These are phyloP conservation scores for Notolepis coatsorum DNA, from an alignment of 2,797 vertebrate species.

Conservation along the genomic window DNA sequence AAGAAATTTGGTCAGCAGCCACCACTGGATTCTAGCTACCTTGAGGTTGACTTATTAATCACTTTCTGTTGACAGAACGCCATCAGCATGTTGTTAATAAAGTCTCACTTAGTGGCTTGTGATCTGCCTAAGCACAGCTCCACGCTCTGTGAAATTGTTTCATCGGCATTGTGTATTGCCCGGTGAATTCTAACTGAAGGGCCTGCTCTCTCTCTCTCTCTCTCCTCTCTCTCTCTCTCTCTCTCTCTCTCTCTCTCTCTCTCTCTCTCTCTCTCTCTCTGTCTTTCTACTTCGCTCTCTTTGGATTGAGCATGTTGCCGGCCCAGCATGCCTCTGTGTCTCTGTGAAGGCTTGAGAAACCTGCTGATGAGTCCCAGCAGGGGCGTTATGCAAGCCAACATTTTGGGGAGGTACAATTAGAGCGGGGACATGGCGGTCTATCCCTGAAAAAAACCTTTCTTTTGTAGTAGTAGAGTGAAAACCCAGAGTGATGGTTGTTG, in stretches of 20 bases:
- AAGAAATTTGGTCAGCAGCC: no score
- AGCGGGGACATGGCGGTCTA: no score
- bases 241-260: background rate
- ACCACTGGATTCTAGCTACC: no score
- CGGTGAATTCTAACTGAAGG: constrained; percentile 21
- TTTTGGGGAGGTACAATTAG: no score
- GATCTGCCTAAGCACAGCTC: constrained; percentile 41
- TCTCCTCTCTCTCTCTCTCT: no score
- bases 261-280: constrained; percentile 3
- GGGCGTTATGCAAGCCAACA: constrained; percentile 38
- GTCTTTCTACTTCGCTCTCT: constrained; percentile 27
- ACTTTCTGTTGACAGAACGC: constrained; percentile 6
- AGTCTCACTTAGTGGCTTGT: constrained; percentile 36
- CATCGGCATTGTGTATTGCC: constrained; percentile 39
- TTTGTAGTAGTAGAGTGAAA: no score
- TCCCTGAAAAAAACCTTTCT: no score
- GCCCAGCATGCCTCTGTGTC: constrained; percentile 49
- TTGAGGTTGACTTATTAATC: background rate
- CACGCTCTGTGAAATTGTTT: constrained; percentile 70
- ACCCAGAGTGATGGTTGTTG: no score
- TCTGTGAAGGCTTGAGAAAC: constrained; percentile 74
- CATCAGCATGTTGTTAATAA: constrained; percentile 37
- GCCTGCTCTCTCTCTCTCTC: constrained; percentile 17
- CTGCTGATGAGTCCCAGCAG: constrained; percentile 57
- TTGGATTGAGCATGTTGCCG: constrained; percentile 38